These are phyloP conservation scores for Drosophila pseudotalamancana DNA, from an alignment of 2,888 invertebrate species.

Conservation along the genomic window DNA sequence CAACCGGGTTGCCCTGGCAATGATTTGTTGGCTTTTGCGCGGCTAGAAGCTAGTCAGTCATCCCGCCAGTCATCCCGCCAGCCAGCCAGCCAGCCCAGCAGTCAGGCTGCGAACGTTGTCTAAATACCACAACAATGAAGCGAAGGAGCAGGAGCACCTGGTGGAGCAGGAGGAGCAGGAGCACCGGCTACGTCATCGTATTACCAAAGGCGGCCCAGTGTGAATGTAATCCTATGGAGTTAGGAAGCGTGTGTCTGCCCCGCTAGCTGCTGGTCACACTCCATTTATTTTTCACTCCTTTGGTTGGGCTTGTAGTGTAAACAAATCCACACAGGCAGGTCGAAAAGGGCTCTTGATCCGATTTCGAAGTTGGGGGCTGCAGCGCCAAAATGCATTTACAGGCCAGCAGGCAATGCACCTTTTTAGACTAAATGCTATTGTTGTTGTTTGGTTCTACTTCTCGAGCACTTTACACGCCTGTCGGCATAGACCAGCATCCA, in stretches of 20 bases:
- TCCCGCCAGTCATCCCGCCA: neutral
- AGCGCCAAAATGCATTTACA: conserved; percentile 40
- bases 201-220: conserved; percentile 66
- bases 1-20: conserved; percentile 66
- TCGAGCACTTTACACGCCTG: conserved; percentile 57
- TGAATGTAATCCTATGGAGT: conserved; percentile 77
- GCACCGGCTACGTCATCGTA: conserved; percentile 62
- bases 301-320: conserved; percentile 46
- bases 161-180: conserved; percentile 17
- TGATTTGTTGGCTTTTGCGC: conserved; percentile 75
- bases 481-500: conserved; percentile 15
- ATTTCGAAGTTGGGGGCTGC: neutral
- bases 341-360: conserved; percentile 41
- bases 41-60: conserved; percentile 42
- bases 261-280: conserved; percentile 57
- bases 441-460: conserved; percentile 40
- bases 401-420: conserved; percentile 47
- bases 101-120: conserved; percentile 30
- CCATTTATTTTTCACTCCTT: conserved; percentile 79
- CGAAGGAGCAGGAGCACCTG: conserved; percentile 13
- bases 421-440: conserved; percentile 55
- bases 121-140: conserved; percentile 50
- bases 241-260: conserved; percentile 24
- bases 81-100: conserved; percentile 15
- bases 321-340: conserved; percentile 61